Evolutionary conservation across 2,113 vertebrate species (phyloP).

Genomic region (Puffinus mauretanicus): DNA sequence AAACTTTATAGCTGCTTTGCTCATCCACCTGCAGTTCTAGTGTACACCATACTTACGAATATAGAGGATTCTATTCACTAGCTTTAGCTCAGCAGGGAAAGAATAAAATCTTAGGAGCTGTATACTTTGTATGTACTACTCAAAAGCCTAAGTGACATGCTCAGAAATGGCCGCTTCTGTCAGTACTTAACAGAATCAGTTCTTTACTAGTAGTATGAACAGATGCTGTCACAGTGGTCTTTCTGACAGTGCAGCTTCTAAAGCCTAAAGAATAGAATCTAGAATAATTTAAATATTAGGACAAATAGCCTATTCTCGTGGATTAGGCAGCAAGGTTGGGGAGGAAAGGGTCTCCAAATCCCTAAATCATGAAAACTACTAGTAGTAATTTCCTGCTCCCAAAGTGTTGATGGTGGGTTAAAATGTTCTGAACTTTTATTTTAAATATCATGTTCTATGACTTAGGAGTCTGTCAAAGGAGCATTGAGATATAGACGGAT

Average conservation of each 20-base stretch:
- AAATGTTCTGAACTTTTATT: neutral
- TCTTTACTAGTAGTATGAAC: neutral
- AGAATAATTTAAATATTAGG: neutral
- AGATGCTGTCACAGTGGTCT: neutral
- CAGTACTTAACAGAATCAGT: neutral
- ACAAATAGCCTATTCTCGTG: neutral
- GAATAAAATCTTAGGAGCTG: neutral
- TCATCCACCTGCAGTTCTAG: neutral
- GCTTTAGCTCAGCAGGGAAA: neutral
- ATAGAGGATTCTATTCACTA: neutral
- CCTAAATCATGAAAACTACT: neutral
- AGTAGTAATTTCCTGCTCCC: neutral
- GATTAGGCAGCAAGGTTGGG: neutral
- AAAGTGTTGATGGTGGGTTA: neutral
- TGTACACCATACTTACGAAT: neutral
- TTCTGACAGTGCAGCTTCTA: neutral
- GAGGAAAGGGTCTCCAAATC: neutral
- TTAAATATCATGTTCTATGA: neutral
- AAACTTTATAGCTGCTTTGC: neutral
- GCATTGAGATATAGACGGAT: neutral
- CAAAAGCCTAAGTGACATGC: neutral
- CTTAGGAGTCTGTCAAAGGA: neutral
- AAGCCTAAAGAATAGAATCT: neutral
- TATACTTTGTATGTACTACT: neutral
- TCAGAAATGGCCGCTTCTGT: neutral